These are phyloP conservation scores for Drosophila bocki DNA, from an alignment of 1,140 invertebrate species.

Conservation along the genomic window DNA sequence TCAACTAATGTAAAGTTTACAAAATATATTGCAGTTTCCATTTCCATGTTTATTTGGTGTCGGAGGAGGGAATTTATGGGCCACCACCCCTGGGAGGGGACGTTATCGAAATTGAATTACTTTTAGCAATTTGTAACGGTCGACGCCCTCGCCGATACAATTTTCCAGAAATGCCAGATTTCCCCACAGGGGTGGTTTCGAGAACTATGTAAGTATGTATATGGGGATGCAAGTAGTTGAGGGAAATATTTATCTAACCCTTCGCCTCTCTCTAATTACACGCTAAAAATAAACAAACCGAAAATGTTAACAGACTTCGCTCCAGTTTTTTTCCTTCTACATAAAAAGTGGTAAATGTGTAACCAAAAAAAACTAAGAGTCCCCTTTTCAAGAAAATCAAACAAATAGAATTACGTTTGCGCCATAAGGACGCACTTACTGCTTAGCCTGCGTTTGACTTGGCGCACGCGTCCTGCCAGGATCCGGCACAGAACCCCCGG, in stretches of 20 bases:
- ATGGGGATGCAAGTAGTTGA: background rate
- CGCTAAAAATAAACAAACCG: slow-evolving; percentile 39
- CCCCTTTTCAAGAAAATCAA: slow-evolving; percentile 42
- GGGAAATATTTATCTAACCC: slow-evolving; percentile 13
- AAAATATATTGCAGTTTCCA: slow-evolving; percentile 49
- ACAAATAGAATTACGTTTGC: slow-evolving; percentile 67
- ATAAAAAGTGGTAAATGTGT: slow-evolving; percentile 23
- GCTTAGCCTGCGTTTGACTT: slow-evolving; percentile 62
- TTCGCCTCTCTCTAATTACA: slow-evolving; percentile 9
- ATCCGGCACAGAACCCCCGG: slow-evolving; percentile 51
- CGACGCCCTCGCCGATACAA: slow-evolving; percentile 27
- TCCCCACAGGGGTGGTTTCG: background rate
- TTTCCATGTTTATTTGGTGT: slow-evolving; percentile 68
- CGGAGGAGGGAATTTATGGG: slow-evolving; percentile 54
- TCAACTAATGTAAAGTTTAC: slow-evolving; percentile 46
- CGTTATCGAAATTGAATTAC: slow-evolving; percentile 77
- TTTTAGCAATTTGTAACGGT: slow-evolving; percentile 69
- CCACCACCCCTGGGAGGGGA: slow-evolving; percentile 16
- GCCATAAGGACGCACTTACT: slow-evolving; percentile 48
- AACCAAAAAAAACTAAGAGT: slow-evolving; percentile 31
- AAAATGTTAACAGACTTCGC: slow-evolving; percentile 67
- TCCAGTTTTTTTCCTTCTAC: slow-evolving; percentile 30
- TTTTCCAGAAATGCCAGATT: slow-evolving; percentile 16
- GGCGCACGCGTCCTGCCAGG: slow-evolving; percentile 58
- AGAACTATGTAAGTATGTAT: background rate